A percentile compares a stretch with the other conserved stretches of the same genome.
phyloP scores from a whole-genome alignment of 2,113 vertebrate species.

The Opisthocomus hoazin region DNA sequence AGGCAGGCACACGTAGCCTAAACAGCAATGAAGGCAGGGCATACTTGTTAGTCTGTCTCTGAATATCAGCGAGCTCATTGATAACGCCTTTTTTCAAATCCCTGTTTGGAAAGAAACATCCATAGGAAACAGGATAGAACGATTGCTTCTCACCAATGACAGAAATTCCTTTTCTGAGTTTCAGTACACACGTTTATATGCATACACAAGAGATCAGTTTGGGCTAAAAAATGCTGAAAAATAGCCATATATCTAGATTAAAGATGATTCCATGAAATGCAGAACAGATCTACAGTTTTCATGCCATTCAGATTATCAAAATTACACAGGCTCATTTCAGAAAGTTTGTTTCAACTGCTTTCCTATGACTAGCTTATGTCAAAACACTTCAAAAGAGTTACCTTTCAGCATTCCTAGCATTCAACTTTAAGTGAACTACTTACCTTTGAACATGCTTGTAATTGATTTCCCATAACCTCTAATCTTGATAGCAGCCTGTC shows the following conservation, averaged over 20 bases:
- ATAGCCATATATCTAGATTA: neutral
- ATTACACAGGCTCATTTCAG: neutral
- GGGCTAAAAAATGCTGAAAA: neutral
- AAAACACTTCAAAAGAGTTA: neutral
- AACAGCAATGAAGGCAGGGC: neutral
- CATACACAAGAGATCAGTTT: neutral
- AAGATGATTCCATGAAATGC: neutral
- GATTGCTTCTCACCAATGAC: neutral
- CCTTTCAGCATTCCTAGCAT: neutral
- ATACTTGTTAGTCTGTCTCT: neutral
- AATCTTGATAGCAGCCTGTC: constrained; percentile 95
- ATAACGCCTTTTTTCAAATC: neutral
- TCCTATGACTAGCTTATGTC: neutral
- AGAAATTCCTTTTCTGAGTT: neutral
- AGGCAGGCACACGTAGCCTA: neutral
- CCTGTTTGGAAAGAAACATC: neutral
- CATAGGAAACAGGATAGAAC: neutral
- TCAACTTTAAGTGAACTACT: neutral
- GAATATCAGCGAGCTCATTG: neutral
- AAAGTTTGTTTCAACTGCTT: neutral
- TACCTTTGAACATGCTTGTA: constrained; percentile 97
- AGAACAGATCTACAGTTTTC: neutral
- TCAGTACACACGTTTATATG: neutral
- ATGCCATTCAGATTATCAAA: neutral
- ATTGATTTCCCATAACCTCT: constrained; percentile 98